A percentile compares a stretch with the other conserved stretches of the same genome.
These are phyloP conservation scores for Alviniconcha strummeri DNA, from an alignment of 2,888 invertebrate species.

Conservation along the genomic window DNA sequence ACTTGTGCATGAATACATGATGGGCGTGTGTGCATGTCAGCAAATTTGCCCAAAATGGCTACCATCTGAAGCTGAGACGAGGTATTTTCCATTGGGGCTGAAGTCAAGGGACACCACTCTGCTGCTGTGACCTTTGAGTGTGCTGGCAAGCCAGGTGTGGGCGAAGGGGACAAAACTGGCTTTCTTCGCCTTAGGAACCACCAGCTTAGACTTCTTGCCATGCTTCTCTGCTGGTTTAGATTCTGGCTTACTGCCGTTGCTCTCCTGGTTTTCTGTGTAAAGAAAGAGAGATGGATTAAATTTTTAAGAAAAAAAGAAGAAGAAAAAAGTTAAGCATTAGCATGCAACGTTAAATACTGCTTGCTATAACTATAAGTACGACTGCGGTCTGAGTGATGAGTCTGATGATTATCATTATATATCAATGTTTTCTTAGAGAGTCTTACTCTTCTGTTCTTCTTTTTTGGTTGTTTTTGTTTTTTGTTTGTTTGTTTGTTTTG, in stretches of 20 bases:
- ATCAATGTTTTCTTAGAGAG: too few species aligned
- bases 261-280: constrained; percentile 26
- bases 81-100: constrained; percentile 89
- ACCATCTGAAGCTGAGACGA: constrained; percentile 91
- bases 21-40: too few species aligned
- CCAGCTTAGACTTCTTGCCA: constrained; percentile 35
- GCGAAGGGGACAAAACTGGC: constrained; percentile 72
- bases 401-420: too few species aligned
- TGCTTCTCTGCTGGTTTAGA: constrained; percentile 39
- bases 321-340: too few species aligned
- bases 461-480: background rate
- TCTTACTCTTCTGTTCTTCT: too few species aligned
- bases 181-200: constrained; percentile 46
- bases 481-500: background rate
- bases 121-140: constrained; percentile 88
- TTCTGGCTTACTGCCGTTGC: constrained; percentile 5
- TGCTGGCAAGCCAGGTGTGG: constrained; percentile 88
- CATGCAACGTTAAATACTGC: too few species aligned
- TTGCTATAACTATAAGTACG: too few species aligned
- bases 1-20: background rate
- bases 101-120: constrained; percentile 85
- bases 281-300: background rate
- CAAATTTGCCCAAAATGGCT: constrained; percentile 66
- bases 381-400: too few species aligned
- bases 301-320: too few species aligned